A percentile compares a stretch with the other conserved stretches of the same genome.
These are phyloP conservation scores for Sebastes steindachneri DNA, from an alignment of 2,797 vertebrate species.

Conservation along the genomic window DNA sequence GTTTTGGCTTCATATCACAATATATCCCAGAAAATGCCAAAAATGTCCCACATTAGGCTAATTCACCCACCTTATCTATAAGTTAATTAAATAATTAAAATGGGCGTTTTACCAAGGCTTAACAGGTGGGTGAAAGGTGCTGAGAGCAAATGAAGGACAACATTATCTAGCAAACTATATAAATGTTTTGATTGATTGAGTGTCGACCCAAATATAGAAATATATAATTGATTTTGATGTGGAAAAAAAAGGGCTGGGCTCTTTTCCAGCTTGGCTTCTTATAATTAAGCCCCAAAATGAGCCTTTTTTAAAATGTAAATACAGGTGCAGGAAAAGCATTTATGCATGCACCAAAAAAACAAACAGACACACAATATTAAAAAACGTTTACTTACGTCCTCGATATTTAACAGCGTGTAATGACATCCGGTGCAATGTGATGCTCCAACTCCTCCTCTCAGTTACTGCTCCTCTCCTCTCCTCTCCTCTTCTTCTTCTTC, in stretches of 20 bases:
- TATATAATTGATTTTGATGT: neutral
- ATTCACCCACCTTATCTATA: neutral
- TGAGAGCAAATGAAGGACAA: neutral
- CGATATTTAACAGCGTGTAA: conserved; percentile 73
- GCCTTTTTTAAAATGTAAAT: neutral
- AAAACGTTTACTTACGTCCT: conserved; percentile 70
- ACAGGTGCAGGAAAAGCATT: neutral
- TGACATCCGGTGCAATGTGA: conserved; percentile 81
- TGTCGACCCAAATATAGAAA: too few species aligned
- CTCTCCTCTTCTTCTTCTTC: neutral
- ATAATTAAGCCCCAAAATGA: neutral
- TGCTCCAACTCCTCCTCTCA: conserved; percentile 49
- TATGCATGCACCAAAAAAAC: neutral
- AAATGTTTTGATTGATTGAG: neutral
- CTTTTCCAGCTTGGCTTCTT: neutral
- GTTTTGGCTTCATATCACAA: too few species aligned
- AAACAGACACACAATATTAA: neutral
- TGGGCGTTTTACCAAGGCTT: neutral
- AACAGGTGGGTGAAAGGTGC: conserved; percentile 48
- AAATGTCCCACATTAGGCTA: neutral
- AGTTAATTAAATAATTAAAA: neutral
- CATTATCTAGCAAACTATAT: neutral
- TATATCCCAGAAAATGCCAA: too few species aligned
- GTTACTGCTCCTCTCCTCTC: conserved; percentile 8
- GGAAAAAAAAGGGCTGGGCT: conserved; percentile 34